A percentile compares a stretch with the other conserved stretches of the same genome.
Conservation (phyloP, 2,888 invertebrate species). For the Thysanoteuthis rhombus region DNA sequence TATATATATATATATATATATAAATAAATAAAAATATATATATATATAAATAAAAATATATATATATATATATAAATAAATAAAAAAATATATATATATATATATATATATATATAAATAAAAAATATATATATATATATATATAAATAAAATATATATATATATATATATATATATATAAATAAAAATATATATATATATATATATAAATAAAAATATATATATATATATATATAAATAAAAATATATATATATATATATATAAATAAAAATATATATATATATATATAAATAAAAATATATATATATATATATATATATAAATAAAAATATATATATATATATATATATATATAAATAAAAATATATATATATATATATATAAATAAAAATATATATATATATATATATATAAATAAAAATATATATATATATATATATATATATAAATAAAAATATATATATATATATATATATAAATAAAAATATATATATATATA, state of each 20-base stretch:
- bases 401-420: no score
- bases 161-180: background rate
- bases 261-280: background rate
- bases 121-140: no score
- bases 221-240: background rate
- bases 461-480: no score
- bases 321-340: background rate
- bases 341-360: background rate
- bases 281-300: background rate
- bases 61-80: background rate
- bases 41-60: no score
- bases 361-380: background rate
- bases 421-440: no score
- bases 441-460: no score
- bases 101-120: background rate
- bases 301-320: background rate
- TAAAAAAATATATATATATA: background rate
- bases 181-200: background rate
- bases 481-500: no score
- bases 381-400: no score
- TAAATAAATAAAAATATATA: no score
- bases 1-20: no score
- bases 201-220: background rate
- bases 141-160: background rate
- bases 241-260: background rate